Conservation (phyloP, 2,113 vertebrate genomes). For the Apteryx owenii region DNA sequence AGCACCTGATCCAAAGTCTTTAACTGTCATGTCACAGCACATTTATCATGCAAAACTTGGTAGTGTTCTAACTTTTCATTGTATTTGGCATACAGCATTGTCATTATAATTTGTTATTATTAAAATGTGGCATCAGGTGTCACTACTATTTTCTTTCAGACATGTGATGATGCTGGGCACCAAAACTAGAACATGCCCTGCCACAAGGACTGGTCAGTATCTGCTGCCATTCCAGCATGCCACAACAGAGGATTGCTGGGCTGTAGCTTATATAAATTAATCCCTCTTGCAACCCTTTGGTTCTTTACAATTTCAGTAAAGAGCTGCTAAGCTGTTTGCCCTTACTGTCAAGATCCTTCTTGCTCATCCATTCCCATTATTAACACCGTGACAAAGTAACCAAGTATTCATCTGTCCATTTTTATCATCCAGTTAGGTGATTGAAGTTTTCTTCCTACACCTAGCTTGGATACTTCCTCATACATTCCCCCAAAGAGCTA, state of each 20-base stretch:
- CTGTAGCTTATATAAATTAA: not conserved
- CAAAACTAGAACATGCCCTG: not conserved
- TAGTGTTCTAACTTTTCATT: not conserved
- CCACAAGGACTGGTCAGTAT: not conserved
- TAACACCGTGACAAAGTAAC: not conserved
- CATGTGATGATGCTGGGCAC: not conserved
- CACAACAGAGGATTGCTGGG: not conserved
- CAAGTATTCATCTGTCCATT: not conserved
- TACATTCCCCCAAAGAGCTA: not conserved
- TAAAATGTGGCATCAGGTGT: not conserved
- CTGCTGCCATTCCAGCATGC: not conserved
- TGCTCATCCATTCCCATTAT: not conserved
- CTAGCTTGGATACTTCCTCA: not conserved
- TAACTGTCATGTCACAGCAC: not conserved
- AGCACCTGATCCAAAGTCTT: slow-evolving; percentile 1
- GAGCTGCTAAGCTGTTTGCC: not conserved
- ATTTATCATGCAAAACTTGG: not conserved
- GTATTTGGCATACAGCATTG: not conserved
- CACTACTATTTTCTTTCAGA: slow-evolving; percentile 10
- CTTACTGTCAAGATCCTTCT: not conserved
- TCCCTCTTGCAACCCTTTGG: not conserved
- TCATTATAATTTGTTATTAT: not conserved
- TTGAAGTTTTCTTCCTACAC: not conserved
- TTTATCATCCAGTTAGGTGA: not conserved
- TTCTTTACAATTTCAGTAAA: not conserved